These are phyloP conservation scores for Galerucella calmariensis DNA, from an alignment of 2,888 invertebrate genomes.

Conservation along the genomic window DNA sequence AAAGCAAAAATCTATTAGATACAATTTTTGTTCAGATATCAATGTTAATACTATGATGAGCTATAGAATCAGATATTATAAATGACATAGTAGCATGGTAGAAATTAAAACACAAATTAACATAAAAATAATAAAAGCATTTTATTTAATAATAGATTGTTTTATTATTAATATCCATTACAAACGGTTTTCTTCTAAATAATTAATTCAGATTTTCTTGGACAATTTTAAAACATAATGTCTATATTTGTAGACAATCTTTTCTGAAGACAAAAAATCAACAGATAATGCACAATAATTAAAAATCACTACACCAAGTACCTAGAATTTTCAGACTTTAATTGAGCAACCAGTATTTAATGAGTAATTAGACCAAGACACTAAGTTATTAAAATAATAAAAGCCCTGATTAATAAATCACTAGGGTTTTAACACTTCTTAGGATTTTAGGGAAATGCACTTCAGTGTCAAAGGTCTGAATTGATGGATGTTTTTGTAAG, in stretches of 20 bases:
- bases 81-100: background rate
- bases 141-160: background rate
- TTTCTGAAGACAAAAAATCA: constrained; percentile 3
- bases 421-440: constrained; percentile 29
- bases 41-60: background rate
- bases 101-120: background rate
- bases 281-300: constrained; percentile 28
- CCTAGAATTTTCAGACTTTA: constrained; percentile 14
- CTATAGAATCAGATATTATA: background rate
- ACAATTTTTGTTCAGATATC: background rate
- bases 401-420: constrained; percentile 24
- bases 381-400: constrained; percentile 23
- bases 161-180: background rate
- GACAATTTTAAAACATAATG: background rate
- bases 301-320: constrained; percentile 24
- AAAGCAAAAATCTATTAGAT: too few relatives aligned
- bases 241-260: background rate
- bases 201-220: background rate
- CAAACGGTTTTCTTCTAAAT: background rate
- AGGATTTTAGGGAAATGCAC: constrained; percentile 26
- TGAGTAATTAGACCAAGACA: constrained; percentile 25
- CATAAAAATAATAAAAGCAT: background rate
- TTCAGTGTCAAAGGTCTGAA: constrained; percentile 33
- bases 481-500: constrained; percentile 31
- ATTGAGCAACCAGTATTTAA: constrained; percentile 4